Base-by-base conservation (phyloP, 2,888 invertebrate genomes). In the Petrolisthes cinctipes region DNA sequence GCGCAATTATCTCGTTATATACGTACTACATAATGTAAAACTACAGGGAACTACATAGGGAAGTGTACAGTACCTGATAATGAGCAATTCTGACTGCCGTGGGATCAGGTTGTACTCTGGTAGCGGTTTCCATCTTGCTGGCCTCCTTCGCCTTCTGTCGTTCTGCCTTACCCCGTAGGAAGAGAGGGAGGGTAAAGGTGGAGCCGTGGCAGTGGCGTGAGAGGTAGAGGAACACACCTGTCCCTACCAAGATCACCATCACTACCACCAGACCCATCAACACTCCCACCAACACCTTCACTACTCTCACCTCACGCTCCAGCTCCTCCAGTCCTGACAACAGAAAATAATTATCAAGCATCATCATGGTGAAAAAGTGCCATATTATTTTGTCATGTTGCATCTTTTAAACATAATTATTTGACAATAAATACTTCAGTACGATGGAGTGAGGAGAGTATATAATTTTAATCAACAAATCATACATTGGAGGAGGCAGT, bases 31-130 rank as follows among this genome's bases (percentile, higher is more conserved):
- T 37, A 37, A 37, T 37, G 71, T n/a, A 71, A 71, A 23, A 71
- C 23, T 20, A 17, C 20, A 23, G 23, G 17, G 71, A 17, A 71
- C 20, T 6, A 5, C 6, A 17, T 20, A 17, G 17, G 17, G 66
- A 66, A 66, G 66, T 14, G 66, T 14, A 66, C 14, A 17, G 14
- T 20, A 80, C 80, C 80, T 80, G 80, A 57, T 80, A 61, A n/a
- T 80, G 20, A 4, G 80, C 80, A 14, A 80, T 80, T 53, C 80
- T 57, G 9, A 37, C 61, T 7, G 61, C 80, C 4, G 61, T 80
- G 4, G 57, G 20, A 20, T 71, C 71, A 14, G 6, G 71, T n/a
- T 11, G 71, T 0, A n/a, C 20, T 37, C 37, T 37, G 1, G 61
- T 17, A n/a, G 14, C 20, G n/a, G 37, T 80, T 61, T 57, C 80